Evolutionary conservation across 2,113 vertebrate genomes (phyloP).

Genomic region (Saiga tatarica): DNA sequence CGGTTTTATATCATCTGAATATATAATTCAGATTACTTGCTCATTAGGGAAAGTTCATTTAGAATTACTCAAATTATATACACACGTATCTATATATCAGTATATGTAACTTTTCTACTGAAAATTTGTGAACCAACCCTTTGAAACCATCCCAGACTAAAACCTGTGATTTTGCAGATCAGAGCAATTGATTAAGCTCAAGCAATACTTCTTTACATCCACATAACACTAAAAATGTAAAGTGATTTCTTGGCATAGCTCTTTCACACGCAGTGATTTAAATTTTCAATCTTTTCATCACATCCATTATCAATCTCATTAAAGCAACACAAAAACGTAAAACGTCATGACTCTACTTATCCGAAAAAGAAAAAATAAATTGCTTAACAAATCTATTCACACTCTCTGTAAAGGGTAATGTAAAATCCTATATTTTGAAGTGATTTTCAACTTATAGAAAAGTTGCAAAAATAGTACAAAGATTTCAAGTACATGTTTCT

Average conservation of each 20-base stretch:
- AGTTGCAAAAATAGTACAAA: neutral
- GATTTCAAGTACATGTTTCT: neutral
- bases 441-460: neutral
- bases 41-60: slow-evolving; percentile 1
- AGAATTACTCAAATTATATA: neutral
- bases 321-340: slow-evolving; percentile 15
- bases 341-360: neutral
- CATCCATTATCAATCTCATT: slow-evolving; percentile 34
- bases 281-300: slow-evolving; percentile 39
- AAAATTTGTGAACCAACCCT: neutral
- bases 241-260: slow-evolving; percentile 27
- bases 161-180: slow-evolving; percentile 19
- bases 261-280: neutral
- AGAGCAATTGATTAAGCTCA: slow-evolving; percentile 10
- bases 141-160: neutral
- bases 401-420: neutral
- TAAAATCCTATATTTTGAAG: neutral
- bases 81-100: neutral
- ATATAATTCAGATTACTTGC: neutral
- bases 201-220: neutral
- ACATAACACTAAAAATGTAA: neutral
- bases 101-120: neutral
- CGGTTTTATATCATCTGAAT: neutral
- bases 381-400: neutral
- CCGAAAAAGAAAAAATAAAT: neutral